These are phyloP conservation scores for Antheraea yamamai DNA, from an alignment of 2,888 invertebrate species.

Conservation along the genomic window DNA sequence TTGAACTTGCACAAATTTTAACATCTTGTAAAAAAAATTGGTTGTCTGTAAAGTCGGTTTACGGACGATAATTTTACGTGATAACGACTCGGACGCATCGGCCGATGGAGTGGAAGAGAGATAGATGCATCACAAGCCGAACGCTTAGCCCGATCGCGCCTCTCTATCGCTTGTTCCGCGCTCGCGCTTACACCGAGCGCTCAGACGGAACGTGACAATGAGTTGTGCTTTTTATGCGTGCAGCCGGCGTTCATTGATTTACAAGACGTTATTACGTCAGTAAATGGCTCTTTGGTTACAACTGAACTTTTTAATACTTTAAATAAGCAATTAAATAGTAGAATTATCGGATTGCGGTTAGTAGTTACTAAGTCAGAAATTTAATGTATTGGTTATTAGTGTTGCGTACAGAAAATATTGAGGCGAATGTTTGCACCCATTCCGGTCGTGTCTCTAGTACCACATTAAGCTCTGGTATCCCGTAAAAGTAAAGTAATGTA, in stretches of 20 bases:
- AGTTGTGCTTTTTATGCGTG: too few species aligned
- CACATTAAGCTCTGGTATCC: conserved; percentile 39
- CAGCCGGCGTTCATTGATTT: too few species aligned
- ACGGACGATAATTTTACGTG: too few species aligned
- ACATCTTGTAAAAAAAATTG: neutral
- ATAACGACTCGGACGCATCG: too few species aligned
- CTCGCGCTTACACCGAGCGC: too few species aligned
- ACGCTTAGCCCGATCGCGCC: too few species aligned
- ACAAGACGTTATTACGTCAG: too few species aligned
- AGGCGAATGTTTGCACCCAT: neutral
- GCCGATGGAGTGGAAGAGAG: too few species aligned
- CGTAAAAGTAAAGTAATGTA: conserved; percentile 22
- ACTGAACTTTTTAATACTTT: neutral
- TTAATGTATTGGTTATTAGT: neutral
- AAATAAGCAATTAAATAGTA: neutral
- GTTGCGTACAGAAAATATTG: neutral
- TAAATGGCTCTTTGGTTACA: neutral
- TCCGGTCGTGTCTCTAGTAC: conserved; percentile 31
- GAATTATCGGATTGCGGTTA: neutral
- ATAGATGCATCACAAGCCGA: too few species aligned
- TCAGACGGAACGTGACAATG: too few species aligned
- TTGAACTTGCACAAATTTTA: neutral
- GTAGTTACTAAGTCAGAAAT: neutral
- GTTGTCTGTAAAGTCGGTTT: too few species aligned
- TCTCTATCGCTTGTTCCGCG: too few species aligned